phyloP scores from a whole-genome alignment of 2,113 vertebrate species.

The Nettapus auritus region DNA sequence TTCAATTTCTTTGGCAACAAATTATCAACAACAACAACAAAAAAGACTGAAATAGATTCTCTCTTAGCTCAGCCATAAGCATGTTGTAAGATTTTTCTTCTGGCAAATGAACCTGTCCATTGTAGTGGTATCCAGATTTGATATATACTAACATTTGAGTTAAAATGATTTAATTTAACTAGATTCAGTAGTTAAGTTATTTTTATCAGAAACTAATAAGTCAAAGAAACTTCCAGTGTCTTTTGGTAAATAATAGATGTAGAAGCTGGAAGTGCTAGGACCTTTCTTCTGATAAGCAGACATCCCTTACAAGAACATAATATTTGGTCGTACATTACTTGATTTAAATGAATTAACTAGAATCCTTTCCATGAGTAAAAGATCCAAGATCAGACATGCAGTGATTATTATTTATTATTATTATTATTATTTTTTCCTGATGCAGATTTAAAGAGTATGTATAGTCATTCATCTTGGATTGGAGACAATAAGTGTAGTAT shows the following conservation, averaged over 20 bases:
- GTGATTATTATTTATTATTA: neutral
- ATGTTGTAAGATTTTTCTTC: neutral
- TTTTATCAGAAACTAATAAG: neutral
- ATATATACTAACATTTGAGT: neutral
- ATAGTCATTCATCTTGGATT: neutral
- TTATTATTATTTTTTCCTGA: conserved; percentile 12
- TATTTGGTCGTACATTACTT: neutral
- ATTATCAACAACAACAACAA: neutral
- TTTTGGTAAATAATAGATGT: neutral
- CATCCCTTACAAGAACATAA: neutral
- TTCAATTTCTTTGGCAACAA: neutral
- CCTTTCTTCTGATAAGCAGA: neutral
- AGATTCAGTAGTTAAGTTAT: neutral
- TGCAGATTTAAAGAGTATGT: neutral
- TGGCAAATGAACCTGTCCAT: neutral
- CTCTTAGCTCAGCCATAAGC: neutral
- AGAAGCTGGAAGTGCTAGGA: neutral
- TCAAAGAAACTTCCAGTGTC: neutral
- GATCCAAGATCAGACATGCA: neutral
- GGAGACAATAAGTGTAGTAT: neutral
- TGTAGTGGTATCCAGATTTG: neutral
- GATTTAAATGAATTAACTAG: neutral
- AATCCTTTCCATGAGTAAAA: neutral
- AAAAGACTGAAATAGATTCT: neutral
- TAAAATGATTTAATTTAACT: neutral